Evolutionary conservation across 2,888 invertebrate species (phyloP), one percentile per base, ranked within the genome.

Genomic region (Entomobrya proxima): DNA sequence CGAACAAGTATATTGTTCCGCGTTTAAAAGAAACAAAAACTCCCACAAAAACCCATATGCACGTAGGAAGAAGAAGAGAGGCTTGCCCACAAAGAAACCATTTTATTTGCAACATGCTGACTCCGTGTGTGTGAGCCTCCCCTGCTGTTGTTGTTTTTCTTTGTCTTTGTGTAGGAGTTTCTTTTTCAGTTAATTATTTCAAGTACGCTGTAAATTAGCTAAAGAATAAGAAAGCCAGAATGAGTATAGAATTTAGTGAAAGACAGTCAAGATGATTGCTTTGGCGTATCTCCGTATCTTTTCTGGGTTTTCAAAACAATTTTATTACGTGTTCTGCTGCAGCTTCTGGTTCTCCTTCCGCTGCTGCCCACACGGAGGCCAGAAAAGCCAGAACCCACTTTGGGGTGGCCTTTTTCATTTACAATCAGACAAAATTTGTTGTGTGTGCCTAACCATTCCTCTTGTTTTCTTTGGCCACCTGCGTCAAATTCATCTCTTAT

Each of bases 111-210:
- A 44, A n/a, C 15, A 44, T 13, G 2, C n/a, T 44, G 13, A 15
- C 44, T 9, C n/a, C 3, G 55, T 24, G 55, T 11, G 24, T 55
- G 21, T 27, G 24, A 55, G 21, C 55, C 21, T 55, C 55, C 6
- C 24, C 24, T 18, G 9, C 24, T 47, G 24, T 24, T 27, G 5
- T 55, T 9, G 27, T 55, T 55, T 55, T 55, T 52, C 47, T 3
- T 18, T n/a, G 6, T 18, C 50, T 7, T 13, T 24, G 24, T 27
- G 55, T 27, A 1, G 4, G 6, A 27, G 27, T 37, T 40, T n/a
- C n/a, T n/a, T 37, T 67, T 67, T 24, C 15, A 24, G 67, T 27
- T 67, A 67, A 67, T 67, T 67, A 67, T 37, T 67, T 37, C 24
- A 37, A 40, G 67, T 67, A 40, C 3, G 21, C 24, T 67, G 24